phyloP scores from a whole-genome alignment of 2,888 invertebrate genomes.

The Polydrusus tereticollis region DNA sequence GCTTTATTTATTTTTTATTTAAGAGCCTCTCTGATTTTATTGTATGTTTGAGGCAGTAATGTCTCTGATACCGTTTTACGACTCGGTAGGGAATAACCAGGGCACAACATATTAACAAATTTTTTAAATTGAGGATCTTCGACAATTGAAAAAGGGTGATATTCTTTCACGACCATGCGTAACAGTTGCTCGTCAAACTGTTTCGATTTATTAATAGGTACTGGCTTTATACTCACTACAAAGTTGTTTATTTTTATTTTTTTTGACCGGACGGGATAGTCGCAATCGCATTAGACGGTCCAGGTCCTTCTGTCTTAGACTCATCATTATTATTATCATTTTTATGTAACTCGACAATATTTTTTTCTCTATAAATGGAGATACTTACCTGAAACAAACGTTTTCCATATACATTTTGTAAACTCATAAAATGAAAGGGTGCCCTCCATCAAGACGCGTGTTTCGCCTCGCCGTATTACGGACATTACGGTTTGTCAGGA shows the following conservation, averaged over 20 bases:
- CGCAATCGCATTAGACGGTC: neutral
- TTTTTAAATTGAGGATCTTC: slow-evolving; percentile 55
- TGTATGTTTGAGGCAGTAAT: slow-evolving; percentile 51
- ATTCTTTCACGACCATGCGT: slow-evolving; percentile 51
- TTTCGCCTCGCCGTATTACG: too few species aligned
- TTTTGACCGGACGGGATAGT: neutral
- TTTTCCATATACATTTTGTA: too few species aligned
- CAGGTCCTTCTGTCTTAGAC: neutral
- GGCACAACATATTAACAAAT: slow-evolving; percentile 55
- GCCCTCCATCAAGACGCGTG: too few species aligned
- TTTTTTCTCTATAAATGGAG: neutral
- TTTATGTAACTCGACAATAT: neutral
- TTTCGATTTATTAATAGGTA: slow-evolving; percentile 26
- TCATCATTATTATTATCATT: neutral
- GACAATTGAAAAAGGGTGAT: slow-evolving; percentile 59
- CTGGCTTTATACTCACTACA: slow-evolving; percentile 14
- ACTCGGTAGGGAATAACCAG: slow-evolving; percentile 55
- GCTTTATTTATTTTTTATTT: slow-evolving; percentile 42
- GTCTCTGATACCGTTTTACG: slow-evolving; percentile 53
- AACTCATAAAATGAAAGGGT: too few species aligned
- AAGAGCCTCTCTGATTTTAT: slow-evolving; percentile 41
- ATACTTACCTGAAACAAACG: neutral
- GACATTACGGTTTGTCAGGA: too few species aligned
- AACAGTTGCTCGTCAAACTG: slow-evolving; percentile 30
- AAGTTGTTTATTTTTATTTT: neutral